Conservation (phyloP, 2,113 vertebrate genomes). For the Rhizomys pruinosus region DNA sequence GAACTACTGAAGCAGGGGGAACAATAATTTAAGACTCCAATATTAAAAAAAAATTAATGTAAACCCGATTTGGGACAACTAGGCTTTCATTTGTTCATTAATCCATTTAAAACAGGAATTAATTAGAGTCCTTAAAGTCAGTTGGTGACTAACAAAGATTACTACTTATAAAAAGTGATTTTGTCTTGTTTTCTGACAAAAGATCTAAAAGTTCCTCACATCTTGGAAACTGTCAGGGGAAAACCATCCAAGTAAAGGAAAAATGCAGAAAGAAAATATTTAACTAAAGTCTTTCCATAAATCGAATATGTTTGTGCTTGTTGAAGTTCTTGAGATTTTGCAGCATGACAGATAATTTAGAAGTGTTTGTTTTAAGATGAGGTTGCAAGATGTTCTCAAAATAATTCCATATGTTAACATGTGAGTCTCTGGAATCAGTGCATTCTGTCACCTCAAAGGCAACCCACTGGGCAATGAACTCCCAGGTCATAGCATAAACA, state of each 20-base stretch:
- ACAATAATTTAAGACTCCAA: neutral
- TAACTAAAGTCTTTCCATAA: constrained; percentile 71
- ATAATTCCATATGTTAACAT: constrained; percentile 76
- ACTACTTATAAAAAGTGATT: constrained; percentile 45
- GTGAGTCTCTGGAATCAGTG: constrained; percentile 55
- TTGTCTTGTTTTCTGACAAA: constrained; percentile 68
- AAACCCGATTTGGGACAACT: neutral
- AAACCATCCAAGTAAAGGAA: constrained; percentile 69
- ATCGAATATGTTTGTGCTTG: constrained; percentile 77
- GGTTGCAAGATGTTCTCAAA: constrained; percentile 69
- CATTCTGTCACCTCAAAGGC: constrained; percentile 51
- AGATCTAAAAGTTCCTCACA: constrained; percentile 56
- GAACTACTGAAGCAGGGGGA: neutral
- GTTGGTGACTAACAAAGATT: constrained; percentile 36
- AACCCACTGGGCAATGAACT: constrained; percentile 49
- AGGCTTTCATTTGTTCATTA: neutral
- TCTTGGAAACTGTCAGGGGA: constrained; percentile 45
- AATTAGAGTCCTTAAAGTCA: constrained; percentile 30
- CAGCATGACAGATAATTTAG: constrained; percentile 76
- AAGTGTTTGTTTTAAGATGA: constrained; percentile 78
- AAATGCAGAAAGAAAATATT: constrained; percentile 84
- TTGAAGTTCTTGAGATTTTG: constrained; percentile 73
- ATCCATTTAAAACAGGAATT: constrained; percentile 12
- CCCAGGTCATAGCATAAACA: constrained; percentile 49
- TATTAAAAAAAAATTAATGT: neutral